These are phyloP conservation scores for Pseudomugil tenellus DNA, from an alignment of 2,797 vertebrate species.

Conservation along the genomic window DNA sequence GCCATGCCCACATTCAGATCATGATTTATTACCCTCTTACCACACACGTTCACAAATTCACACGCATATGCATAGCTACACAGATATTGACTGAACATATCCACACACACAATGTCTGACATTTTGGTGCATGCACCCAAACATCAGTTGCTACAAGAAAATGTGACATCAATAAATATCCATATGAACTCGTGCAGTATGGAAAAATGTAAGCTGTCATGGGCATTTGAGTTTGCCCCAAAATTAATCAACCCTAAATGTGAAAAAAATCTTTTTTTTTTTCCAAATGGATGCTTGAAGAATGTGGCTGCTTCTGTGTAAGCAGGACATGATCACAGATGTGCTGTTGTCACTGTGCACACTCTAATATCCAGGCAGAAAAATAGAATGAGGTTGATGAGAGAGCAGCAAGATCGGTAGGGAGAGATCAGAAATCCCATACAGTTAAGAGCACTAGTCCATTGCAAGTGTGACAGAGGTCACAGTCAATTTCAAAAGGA, in stretches of 20 bases:
- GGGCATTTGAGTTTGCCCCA: conserved; percentile 22
- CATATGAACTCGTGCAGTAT: conserved; percentile 37
- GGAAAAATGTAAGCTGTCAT: conserved; percentile 45
- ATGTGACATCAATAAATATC: conserved; percentile 28
- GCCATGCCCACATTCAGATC: conserved; percentile 77
- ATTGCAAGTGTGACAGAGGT: conserved; percentile 83
- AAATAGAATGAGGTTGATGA: conserved; percentile 76
- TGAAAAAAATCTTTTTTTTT: conserved; percentile 7
- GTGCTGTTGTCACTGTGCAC: conserved; percentile 50
- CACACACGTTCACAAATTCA: conserved; percentile 41
- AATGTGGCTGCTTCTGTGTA: conserved; percentile 13
- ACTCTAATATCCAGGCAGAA: conserved; percentile 73
- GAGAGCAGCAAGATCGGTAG: conserved; percentile 56
- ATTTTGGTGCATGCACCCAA: conserved; percentile 73
- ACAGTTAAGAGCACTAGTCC: conserved; percentile 78
- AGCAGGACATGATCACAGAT: conserved; percentile 41
- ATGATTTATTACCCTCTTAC: conserved; percentile 85
- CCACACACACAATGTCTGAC: conserved; percentile 65
- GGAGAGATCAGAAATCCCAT: conserved; percentile 78
- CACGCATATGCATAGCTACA: conserved; percentile 35
- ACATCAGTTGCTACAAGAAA: conserved; percentile 59
- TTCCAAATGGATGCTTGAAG: conserved; percentile 1
- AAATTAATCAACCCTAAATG: conserved; percentile 53
- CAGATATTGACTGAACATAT: conserved; percentile 42
- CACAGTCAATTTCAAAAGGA: conserved; percentile 86